Conservation (phyloP, 2,797 vertebrate genomes). For the Ispidina picta region DNA sequence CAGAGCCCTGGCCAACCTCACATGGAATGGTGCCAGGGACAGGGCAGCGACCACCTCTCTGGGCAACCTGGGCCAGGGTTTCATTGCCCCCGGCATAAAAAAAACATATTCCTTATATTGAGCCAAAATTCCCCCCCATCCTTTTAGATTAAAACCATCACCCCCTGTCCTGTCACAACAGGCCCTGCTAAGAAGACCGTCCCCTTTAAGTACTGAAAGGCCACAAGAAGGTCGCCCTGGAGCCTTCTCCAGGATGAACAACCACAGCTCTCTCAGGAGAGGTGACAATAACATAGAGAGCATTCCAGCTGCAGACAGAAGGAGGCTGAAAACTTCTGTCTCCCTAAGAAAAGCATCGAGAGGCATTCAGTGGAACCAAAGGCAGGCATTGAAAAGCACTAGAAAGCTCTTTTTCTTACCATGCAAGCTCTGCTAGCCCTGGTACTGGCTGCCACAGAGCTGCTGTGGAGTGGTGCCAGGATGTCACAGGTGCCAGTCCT, state of each 20-base stretch:
- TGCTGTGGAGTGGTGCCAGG: background rate
- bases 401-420: constrained; percentile 5
- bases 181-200: background rate
- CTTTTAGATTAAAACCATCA: background rate
- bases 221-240: background rate
- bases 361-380: background rate
- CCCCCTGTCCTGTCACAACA: background rate
- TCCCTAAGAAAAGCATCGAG: background rate
- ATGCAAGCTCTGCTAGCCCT: background rate
- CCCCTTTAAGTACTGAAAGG: background rate
- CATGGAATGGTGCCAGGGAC: background rate
- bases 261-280: background rate
- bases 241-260: background rate
- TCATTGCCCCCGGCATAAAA: background rate
- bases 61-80: background rate
- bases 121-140: background rate
- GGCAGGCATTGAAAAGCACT: background rate
- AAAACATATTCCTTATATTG: background rate
- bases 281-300: background rate
- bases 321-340: background rate
- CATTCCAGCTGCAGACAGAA: background rate
- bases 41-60: background rate
- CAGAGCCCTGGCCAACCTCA: background rate
- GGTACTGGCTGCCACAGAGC: constrained; percentile 20
- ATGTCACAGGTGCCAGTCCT: fast-evolving